Base-by-base conservation (phyloP, 2,797 vertebrate species). In the Novumbra hubbsi region DNA sequence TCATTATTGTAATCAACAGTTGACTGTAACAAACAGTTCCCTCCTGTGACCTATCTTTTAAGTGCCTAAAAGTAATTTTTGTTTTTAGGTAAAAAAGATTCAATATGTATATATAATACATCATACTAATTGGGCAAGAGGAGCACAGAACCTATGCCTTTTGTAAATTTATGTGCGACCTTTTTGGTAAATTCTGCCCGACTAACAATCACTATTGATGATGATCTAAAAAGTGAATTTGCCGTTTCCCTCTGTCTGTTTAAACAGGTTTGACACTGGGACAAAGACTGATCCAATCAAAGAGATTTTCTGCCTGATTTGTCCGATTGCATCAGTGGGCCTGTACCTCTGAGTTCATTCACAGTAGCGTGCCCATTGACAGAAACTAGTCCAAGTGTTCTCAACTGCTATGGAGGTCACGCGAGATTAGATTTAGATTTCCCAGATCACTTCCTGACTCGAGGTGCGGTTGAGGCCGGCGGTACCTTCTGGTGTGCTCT, bases 171-270 rank as follows among this genome's bases (percentile, higher is more conserved):
- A 34, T 34, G 2, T 45, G 41, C 9, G 41, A 45, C 41, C 9
- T 12, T 8, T 8, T 12, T 45, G 41, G 41, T 8, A 45, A 45
- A 45, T 45, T 3, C 6, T 12, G 6, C 41, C 19, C 8, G n/a
- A 60, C 48, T 14, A 28, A 34, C 21, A 21, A 67, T 76, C 48
- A 4, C 5, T 28, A 57, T 30, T 48, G 50, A 69, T 75, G 73
- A 69, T n/a, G n/a, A 57, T 38, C 38, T 75, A 66, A 48, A 70
- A 38, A 27, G n/a, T 62, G 24, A 48, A 30, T 30, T 28, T 27
- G 38, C 38, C 16, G 41, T 15, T 49, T 69, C 24, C 45, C 41
- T 24, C 68, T 69, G 68, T 66, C 52, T 32, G 8, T 24, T 63
- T 49, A 17, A 38, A 19, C 52, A 57, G 21, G 3, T 74, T 60